Evolutionary conservation across 2,888 invertebrate species (phyloP), one percentile per base, ranked within the genome.

Genomic region (Drosophila eohydei): DNA sequence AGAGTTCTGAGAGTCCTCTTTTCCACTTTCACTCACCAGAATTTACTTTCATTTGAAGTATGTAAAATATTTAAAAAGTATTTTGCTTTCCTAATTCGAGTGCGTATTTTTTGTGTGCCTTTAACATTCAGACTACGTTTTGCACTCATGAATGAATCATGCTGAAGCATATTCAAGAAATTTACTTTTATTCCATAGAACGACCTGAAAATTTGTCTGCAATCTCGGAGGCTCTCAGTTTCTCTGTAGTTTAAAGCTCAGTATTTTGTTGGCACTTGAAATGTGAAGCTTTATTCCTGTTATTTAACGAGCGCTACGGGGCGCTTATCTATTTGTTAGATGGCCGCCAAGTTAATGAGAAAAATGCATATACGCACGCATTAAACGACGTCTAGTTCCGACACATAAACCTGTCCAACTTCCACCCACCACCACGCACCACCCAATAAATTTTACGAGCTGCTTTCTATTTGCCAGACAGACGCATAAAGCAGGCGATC

Each of bases 311-410:
- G 80, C 80, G 71, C 80, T 69, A 57, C 66, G 80, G 74, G 80
- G 14, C 74, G 80, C 80, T 80, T 80, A 80, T 80, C 80, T 80
- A 74, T 80, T 80, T 76, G 80, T 68, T 68, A 62, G 66, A 77
- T 80, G 80, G 67, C 64, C 66, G 66, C 48, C 44, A 57, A 84
- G 84, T 82, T 84, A 85, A 86, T 85, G 84, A 82, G 86, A 84
- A 85, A 82, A 84, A 85, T 83, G 80, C 85, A 78, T 69, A 78
- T 68, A 71, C 74, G 74, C 79, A 82, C 74, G 74, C 79, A 82
- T 86, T 83, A 86, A 86, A 79, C 71, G 81, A 73, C 61, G 84
- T 86, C 84, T 83, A 84, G 83, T 82, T 86, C 84, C 82, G 82
- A 63, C 68, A 71, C 82, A 86, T 84, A 84, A 84, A 86, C 74